Evolutionary conservation across 1,140 invertebrate genomes (phyloP).

Genomic region (Helicoverpa armigera): DNA sequence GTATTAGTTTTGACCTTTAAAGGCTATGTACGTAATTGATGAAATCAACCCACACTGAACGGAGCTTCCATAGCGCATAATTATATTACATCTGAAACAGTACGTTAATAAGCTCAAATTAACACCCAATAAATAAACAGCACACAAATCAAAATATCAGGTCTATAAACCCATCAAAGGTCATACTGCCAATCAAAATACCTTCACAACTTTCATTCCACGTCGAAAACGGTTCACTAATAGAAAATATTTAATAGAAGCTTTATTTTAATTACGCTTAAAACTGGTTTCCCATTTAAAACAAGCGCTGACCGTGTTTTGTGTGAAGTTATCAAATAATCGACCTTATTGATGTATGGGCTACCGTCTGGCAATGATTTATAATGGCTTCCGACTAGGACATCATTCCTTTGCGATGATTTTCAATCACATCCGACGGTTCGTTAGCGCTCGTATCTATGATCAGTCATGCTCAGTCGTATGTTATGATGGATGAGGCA

Average conservation of each 20-base stretch:
- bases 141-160: not conserved
- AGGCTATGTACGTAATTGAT: too few relatives aligned
- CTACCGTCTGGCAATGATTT: constrained; percentile 82
- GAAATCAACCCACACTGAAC: too few relatives aligned
- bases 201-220: constrained; percentile 66
- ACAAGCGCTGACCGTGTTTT: constrained; percentile 67
- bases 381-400: constrained; percentile 84
- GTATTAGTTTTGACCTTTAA: too few relatives aligned
- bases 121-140: constrained; percentile 26
- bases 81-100: not conserved
- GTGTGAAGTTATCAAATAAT: constrained; percentile 81
- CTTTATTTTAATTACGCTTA: constrained; percentile 70
- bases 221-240: constrained; percentile 59
- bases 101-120: not conserved
- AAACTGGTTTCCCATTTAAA: constrained; percentile 55
- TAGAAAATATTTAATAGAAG: constrained; percentile 72
- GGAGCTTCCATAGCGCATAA: too few relatives aligned
- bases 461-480: constrained; percentile 60
- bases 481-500: constrained; percentile 61
- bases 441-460: constrained; percentile 81
- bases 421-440: constrained; percentile 85
- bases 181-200: constrained; percentile 70
- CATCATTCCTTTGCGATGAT: constrained; percentile 83
- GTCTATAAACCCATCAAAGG: constrained; percentile 61
- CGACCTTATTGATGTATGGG: constrained; percentile 83